phyloP scores from a whole-genome alignment of 2,888 invertebrate species.

The Cosmia trapezina region DNA sequence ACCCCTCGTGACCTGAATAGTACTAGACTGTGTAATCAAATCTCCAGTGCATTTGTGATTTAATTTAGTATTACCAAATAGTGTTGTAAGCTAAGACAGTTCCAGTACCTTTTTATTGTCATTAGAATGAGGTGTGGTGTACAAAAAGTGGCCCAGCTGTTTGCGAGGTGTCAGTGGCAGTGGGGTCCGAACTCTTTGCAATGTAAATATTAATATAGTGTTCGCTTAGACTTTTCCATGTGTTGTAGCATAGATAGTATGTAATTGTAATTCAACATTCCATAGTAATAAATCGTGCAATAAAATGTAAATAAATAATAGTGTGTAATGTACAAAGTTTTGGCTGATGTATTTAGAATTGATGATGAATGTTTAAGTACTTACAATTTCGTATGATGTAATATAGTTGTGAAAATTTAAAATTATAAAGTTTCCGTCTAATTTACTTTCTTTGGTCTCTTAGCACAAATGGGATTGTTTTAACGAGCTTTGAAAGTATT shows the following conservation, averaged over 20 bases:
- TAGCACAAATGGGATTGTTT: slow-evolving; percentile 55
- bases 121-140: slow-evolving; percentile 39
- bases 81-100: slow-evolving; percentile 66
- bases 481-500: slow-evolving; percentile 23
- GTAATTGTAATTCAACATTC: slow-evolving; percentile 82
- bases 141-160: slow-evolving; percentile 34
- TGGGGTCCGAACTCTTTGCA: slow-evolving; percentile 27
- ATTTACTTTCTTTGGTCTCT: slow-evolving; percentile 41
- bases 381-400: slow-evolving; percentile 55
- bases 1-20: slow-evolving; percentile 80
- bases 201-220: slow-evolving; percentile 53
- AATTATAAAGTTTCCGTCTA: slow-evolving; percentile 33
- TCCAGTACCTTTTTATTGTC: slow-evolving; percentile 81
- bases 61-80: slow-evolving; percentile 84
- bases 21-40: slow-evolving; percentile 59
- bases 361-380: slow-evolving; percentile 43
- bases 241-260: slow-evolving; percentile 61
- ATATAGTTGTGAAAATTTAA: slow-evolving; percentile 32
- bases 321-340: slow-evolving; percentile 64
- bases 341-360: slow-evolving; percentile 55
- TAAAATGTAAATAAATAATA: slow-evolving; percentile 71
- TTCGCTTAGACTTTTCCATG: slow-evolving; percentile 58
- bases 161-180: slow-evolving; percentile 3
- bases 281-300: slow-evolving; percentile 84
- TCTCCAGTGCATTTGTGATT: slow-evolving; percentile 87